Evolutionary conservation across 2,888 invertebrate species (phyloP), one percentile per base, ranked within the genome.

Genomic region (Dynastes grantii): DNA sequence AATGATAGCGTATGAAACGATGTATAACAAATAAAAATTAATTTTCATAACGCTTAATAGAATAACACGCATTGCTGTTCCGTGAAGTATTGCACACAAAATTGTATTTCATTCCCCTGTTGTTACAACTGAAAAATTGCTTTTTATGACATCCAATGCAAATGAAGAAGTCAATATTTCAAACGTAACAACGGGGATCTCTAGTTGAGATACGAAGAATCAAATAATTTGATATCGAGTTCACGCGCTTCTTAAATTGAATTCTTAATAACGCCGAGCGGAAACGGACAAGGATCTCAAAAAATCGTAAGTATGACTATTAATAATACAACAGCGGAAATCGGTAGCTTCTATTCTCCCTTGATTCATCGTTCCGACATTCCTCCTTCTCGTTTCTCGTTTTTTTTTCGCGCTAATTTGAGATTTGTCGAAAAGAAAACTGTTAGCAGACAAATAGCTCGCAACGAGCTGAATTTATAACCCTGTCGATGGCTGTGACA

Each of bases 401-500:
- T 0, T 67, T 67, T 67, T 37, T 58, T 29, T 45, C 45, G 16
- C 40, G 40, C 73, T 73, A 76, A 76, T 67, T 65, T 65, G 76
- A 67, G 65, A 76, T 76, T 76, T 76, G 40, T 6, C 22, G 67
- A 76, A 76, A 55, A 65, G 55, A 76, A 55, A 65, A 76, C 76
- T 76, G 65, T 71, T 79, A 77, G 79, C 78, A 79, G 80, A 81
- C 79, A 80, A 81, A 81, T 79, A 77, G 77, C 71, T 71, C 63
- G 40, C 75, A 78, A 80, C 77, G 73, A 79, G 65, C 40, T 45
- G 67, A 75, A 78, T 80, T 79, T 79, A 81, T 78, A 78, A 79
- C 73, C 77, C 63, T 79, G 81, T 80, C 81, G 80, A 78, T 80
- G 81, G 78, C 63, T 67, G 78, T 81, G 81, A 81, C 81, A 81